Conservation (phyloP, 2,888 invertebrate genomes). For the Melanostoma mellinum region DNA sequence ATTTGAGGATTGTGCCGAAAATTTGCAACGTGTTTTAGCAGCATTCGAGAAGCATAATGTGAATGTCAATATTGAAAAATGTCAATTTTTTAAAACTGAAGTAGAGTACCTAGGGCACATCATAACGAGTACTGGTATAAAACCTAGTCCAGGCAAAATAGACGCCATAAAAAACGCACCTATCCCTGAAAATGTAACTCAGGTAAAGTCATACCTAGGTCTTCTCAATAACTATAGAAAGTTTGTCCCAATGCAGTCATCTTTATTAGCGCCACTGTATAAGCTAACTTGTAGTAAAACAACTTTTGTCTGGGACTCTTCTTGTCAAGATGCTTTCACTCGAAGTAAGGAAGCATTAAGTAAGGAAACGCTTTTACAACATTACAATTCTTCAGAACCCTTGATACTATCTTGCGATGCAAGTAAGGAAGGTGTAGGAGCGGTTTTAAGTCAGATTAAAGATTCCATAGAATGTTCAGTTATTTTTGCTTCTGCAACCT, state of each 20-base stretch:
- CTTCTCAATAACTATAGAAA: no score
- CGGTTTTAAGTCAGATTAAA: slow-evolving; percentile 13
- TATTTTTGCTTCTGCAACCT: slow-evolving; percentile 20
- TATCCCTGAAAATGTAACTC: no score
- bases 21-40: slow-evolving; percentile 3
- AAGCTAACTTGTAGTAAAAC: no score
- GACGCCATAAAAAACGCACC: no score
- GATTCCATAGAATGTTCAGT: slow-evolving; percentile 15
- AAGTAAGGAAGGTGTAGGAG: slow-evolving; percentile 21
- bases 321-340: slow-evolving; percentile 7
- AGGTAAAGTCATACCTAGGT: no score
- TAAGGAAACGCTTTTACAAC: no score
- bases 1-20: slow-evolving; percentile 1
- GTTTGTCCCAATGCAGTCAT: no score
- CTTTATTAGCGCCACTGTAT: no score
- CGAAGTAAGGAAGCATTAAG: not conserved
- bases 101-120: slow-evolving; percentile 39
- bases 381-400: no score
- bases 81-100: slow-evolving; percentile 16
- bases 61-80: slow-evolving; percentile 21
- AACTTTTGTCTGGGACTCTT: no score
- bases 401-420: no score
- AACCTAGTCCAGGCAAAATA: slow-evolving; percentile 29
- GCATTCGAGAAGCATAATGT: slow-evolving; percentile 29
- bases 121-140: slow-evolving; percentile 29